phyloP scores from a whole-genome alignment of 1,140 invertebrate species.

The Hormaphis cornu region DNA sequence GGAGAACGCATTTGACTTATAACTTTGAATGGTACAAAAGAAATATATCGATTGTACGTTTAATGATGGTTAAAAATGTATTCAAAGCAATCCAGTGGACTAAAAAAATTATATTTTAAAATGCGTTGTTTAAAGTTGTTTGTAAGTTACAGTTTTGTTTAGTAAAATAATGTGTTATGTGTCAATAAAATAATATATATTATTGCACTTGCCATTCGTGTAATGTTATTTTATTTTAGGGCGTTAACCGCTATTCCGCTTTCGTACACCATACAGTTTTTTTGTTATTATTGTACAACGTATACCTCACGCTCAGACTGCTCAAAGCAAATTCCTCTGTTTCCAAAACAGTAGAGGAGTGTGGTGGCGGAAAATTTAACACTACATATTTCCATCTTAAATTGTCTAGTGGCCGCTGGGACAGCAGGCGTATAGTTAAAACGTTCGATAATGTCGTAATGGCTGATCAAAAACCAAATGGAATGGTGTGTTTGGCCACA shows the following conservation, averaged over 20 bases:
- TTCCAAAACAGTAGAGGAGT: background rate
- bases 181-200: background rate
- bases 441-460: constrained; percentile 62
- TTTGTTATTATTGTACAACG: constrained; percentile 12
- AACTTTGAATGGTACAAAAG: constrained; percentile 65
- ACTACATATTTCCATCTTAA: background rate
- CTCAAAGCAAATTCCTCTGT: background rate
- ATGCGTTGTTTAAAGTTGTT: background rate
- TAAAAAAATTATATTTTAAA: background rate
- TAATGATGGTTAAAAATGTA: constrained; percentile 25
- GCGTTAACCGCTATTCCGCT: background rate
- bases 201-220: background rate
- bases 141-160: constrained; percentile 14
- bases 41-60: constrained; percentile 34
- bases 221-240: background rate
- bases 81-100: constrained; percentile 22
- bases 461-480: constrained; percentile 46
- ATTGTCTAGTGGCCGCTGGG: constrained; percentile 60
- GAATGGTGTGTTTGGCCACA: constrained; percentile 63
- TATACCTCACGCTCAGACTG: constrained; percentile 4
- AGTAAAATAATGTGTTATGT: background rate
- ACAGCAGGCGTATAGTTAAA: constrained; percentile 55
- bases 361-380: background rate
- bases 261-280: background rate
- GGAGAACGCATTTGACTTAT: constrained; percentile 58